These are phyloP conservation scores for Eupithecia tripunctaria DNA, from an alignment of 2,888 invertebrate genomes.

Conservation along the genomic window DNA sequence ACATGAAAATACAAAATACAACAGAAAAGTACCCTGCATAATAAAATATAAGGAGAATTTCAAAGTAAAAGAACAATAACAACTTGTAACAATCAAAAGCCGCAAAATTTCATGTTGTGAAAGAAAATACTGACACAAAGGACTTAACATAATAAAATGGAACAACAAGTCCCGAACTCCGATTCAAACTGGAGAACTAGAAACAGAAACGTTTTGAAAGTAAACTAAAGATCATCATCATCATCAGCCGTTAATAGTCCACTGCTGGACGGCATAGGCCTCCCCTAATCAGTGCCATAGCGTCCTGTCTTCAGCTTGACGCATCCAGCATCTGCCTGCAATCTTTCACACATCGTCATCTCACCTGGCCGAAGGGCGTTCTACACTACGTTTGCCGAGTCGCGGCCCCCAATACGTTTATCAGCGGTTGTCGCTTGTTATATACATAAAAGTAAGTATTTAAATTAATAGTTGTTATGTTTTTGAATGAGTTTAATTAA, in stretches of 20 bases:
- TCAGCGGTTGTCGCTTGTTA: no score
- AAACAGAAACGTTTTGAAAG: background rate
- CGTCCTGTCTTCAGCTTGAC: no score
- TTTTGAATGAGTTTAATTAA: background rate
- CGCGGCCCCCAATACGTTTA: no score
- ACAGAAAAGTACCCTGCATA: no score
- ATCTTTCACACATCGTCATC: no score
- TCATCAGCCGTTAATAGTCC: no score
- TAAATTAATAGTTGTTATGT: background rate
- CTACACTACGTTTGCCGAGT: no score
- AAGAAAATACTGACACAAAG: conserved; percentile 3
- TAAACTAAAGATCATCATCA: background rate
- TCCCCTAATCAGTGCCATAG: no score
- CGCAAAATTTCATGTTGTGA: conserved; percentile 2
- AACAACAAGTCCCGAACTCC: background rate
- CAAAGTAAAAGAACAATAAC: conserved; percentile 3
- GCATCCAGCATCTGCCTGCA: no score
- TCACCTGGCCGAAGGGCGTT: no score
- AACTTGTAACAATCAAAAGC: conserved; percentile 8
- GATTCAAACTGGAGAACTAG: background rate
- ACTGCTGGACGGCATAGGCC: no score
- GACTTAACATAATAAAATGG: background rate
- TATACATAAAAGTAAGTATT: background rate
- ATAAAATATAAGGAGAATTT: background rate
- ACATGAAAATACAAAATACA: background rate